Percentiles rank a stretch among this genome's conserved stretches.
Evolutionary conservation across 2,113 vertebrate species (phyloP).

Genomic region (Vireo altiloquus): DNA sequence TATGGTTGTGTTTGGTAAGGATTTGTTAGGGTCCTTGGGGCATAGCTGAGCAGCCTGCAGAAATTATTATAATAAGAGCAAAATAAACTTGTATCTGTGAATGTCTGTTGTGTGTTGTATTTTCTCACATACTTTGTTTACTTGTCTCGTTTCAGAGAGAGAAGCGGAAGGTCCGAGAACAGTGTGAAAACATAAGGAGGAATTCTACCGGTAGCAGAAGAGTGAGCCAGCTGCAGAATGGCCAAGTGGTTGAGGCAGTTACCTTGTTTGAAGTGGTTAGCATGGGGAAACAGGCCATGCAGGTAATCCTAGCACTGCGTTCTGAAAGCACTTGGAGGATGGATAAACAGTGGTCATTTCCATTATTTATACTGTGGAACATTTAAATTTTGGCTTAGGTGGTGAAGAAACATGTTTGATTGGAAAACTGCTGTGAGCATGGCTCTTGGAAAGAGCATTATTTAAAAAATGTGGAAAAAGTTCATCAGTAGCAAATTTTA

Average conservation of each 20-base stretch:
- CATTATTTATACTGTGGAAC: neutral
- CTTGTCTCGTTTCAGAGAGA: conserved; percentile 58
- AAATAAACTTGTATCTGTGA: neutral
- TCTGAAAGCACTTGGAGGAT: neutral
- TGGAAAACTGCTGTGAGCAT: neutral
- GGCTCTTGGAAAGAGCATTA: neutral
- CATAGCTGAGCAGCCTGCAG: neutral
- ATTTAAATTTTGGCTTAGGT: neutral
- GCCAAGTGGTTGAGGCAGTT: conserved; percentile 78
- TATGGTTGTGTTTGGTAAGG: neutral
- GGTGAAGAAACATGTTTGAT: neutral
- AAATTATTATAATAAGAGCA: neutral
- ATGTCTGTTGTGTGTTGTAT: neutral
- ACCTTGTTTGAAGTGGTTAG: conserved; percentile 89
- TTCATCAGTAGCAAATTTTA: neutral
- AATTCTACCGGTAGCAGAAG: conserved; percentile 45
- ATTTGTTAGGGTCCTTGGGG: neutral
- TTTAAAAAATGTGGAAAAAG: neutral
- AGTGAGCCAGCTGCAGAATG: conserved; percentile 61
- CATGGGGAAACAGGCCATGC: conserved; percentile 86
- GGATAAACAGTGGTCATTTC: neutral
- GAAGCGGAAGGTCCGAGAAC: conserved; percentile 68
- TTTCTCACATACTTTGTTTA: neutral
- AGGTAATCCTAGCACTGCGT: conserved; percentile 70
- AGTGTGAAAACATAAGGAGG: conserved; percentile 76